Percentiles rank a stretch among this genome's conserved stretches.
These are phyloP conservation scores for Archaeoteleia sp. DNA, from an alignment of 2,888 invertebrate genomes.

Conservation along the genomic window DNA sequence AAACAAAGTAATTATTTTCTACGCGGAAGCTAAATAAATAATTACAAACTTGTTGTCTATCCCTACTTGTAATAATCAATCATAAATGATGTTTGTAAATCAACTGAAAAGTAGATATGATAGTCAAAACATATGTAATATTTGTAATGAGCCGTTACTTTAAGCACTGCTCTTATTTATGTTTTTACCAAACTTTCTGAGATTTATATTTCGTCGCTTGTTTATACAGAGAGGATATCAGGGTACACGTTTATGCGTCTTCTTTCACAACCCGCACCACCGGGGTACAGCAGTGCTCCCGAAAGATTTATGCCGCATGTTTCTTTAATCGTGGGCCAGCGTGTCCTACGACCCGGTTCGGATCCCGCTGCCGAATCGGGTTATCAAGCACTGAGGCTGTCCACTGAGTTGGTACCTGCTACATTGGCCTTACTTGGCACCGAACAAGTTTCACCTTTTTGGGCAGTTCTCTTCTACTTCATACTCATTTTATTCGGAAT, in stretches of 20 bases:
- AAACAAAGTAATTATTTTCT: too few relatives aligned
- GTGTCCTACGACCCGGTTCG: conserved; percentile 79
- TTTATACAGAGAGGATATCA: conserved; percentile 81
- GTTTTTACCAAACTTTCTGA: conserved; percentile 7
- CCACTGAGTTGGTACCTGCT: conserved; percentile 93
- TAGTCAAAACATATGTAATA: too few relatives aligned
- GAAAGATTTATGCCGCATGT: conserved; percentile 83
- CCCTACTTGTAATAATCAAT: too few relatives aligned
- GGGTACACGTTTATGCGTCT: conserved; percentile 84
- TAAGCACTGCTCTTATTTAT: not conserved
- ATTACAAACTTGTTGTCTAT: too few relatives aligned
- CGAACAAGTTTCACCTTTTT: conserved; percentile 87
- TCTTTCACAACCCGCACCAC: conserved; percentile 79
- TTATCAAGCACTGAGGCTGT: conserved; percentile 88
- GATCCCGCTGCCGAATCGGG: conserved; percentile 81
- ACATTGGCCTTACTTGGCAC: conserved; percentile 86
- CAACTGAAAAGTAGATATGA: too few relatives aligned
- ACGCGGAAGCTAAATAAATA: too few relatives aligned
- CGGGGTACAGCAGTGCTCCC: conserved; percentile 79
- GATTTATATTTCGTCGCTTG: not conserved
- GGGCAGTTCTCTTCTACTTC: conserved; percentile 91
- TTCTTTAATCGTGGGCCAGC: conserved; percentile 83
- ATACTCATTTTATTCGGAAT: conserved; percentile 90
- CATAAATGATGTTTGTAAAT: too few relatives aligned
- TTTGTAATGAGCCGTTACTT: too few relatives aligned